Evolutionary conservation across 2,888 invertebrate species (phyloP), one percentile per base, ranked within the genome.

Genomic region (Disparrhopalites patrizii): DNA sequence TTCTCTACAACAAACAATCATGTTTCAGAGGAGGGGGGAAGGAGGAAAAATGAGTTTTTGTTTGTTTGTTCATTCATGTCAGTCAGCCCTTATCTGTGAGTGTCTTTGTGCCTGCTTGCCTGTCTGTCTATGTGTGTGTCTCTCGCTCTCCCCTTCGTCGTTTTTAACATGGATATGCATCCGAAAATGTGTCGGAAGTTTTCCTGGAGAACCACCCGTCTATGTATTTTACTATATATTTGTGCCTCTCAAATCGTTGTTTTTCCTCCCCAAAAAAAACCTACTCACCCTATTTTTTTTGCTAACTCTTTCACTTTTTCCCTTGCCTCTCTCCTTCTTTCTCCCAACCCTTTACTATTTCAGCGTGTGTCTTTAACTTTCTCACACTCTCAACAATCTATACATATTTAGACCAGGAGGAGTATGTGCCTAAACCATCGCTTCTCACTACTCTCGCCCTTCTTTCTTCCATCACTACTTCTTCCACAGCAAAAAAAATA

Each of bases 101-200:
- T 47, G 15, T 47, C n/a, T n/a, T n/a, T n/a, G n/a, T n/a, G n/a
- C n/a, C n/a, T n/a, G n/a, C n/a, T n/a, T n/a, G n/a, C n/a, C n/a
- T n/a, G n/a, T n/a, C n/a, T n/a, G n/a, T n/a, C n/a, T n/a, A n/a
- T n/a, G n/a, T n/a, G n/a, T n/a, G n/a, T n/a, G n/a, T n/a, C n/a
- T n/a, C n/a, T n/a, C n/a, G n/a, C n/a, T n/a, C n/a, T n/a, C n/a
- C 47, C 47, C 47, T 47, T 13, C 47, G n/a, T n/a, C n/a, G n/a
- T n/a, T n/a, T n/a, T 23, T 47, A 47, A 15, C 47, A 47, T 47
- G 47, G 47, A 47, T n/a, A n/a, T 47, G 47, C 47, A 47, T 47
- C 47, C 47, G n/a, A 47, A 47, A 47, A 47, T 47, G 47, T 47
- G 47, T 47, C 47, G 47, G 47, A 47, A 47, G 47, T 47, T 47